A percentile compares a stretch with the other conserved stretches of the same genome.
These are phyloP conservation scores for Drosophila yooni DNA, from an alignment of 2,888 invertebrate genomes.

Conservation along the genomic window DNA sequence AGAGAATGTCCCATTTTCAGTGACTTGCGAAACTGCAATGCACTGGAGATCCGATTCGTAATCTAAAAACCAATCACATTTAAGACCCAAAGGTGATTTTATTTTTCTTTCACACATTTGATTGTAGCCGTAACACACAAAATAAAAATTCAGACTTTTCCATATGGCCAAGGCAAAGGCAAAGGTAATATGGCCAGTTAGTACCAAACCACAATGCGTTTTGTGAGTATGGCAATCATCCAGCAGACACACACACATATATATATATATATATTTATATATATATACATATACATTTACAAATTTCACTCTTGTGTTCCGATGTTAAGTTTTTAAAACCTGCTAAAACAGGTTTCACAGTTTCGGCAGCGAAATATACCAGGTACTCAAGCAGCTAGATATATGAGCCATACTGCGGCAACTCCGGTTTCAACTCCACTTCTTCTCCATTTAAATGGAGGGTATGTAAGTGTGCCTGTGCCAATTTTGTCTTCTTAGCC, in stretches of 20 bases:
- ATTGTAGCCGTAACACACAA: slow-evolving; percentile 68
- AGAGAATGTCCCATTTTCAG: slow-evolving; percentile 1
- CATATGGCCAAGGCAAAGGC: slow-evolving; percentile 47
- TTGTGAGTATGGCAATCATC: slow-evolving; percentile 45
- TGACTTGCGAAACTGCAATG: slow-evolving; percentile 51
- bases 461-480: slow-evolving; percentile 61
- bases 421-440: slow-evolving; percentile 51
- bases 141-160: slow-evolving; percentile 35
- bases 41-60: slow-evolving; percentile 18
- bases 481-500: slow-evolving; percentile 30
- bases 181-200: slow-evolving; percentile 37
- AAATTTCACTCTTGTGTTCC: slow-evolving; percentile 68
- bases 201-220: slow-evolving; percentile 64
- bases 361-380: slow-evolving; percentile 15
- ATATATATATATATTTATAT: slow-evolving; percentile 16
- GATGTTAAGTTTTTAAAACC: slow-evolving; percentile 38
- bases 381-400: slow-evolving; percentile 36
- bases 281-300: slow-evolving; percentile 10
- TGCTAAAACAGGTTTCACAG: slow-evolving; percentile 64
- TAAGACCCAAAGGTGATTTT: slow-evolving; percentile 45
- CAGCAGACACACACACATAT: slow-evolving; percentile 21
- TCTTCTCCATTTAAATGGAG: slow-evolving; percentile 67
- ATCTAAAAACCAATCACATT: background rate
- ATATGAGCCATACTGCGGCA: slow-evolving; percentile 52
- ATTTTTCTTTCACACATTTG: slow-evolving; percentile 64